These are phyloP conservation scores for Sarcophilus harrisii DNA, from an alignment of 2,797 vertebrate species.

Conservation along the genomic window DNA sequence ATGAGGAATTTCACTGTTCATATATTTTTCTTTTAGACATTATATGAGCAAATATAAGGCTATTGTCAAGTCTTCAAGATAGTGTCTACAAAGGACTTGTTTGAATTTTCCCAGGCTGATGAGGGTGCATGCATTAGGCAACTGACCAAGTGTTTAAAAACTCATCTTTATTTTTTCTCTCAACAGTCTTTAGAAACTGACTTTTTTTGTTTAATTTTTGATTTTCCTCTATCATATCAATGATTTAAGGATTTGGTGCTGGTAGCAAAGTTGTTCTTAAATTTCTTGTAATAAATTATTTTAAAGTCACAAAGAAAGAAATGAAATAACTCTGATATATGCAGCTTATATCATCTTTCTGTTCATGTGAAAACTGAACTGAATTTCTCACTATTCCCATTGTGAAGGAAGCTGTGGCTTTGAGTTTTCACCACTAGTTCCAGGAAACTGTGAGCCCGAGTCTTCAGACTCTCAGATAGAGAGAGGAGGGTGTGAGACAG, in stretches of 20 bases:
- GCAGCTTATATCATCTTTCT: neutral
- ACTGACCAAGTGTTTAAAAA: neutral
- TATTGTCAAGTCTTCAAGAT: neutral
- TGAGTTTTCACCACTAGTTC: neutral
- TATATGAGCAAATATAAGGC: neutral
- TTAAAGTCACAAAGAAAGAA: neutral
- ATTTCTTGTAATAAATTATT: neutral
- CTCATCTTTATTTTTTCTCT: neutral
- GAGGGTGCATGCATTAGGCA: no score
- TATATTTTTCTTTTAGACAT: neutral
- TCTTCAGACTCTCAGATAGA: neutral
- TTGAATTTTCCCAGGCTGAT: no score
- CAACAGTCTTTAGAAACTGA: neutral
- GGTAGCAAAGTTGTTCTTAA: neutral
- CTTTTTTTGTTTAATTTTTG: neutral
- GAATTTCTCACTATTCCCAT: neutral
- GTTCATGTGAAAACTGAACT: neutral
- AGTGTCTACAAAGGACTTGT: neutral
- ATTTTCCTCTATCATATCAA: neutral
- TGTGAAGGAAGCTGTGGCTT: neutral
- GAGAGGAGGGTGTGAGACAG: no score
- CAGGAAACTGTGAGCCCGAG: neutral
- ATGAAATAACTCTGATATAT: neutral
- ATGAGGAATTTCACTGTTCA: neutral
- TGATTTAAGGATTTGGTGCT: neutral